Evolutionary conservation across 2,113 vertebrate species (phyloP).

Genomic region (Amazona vittata): DNA sequence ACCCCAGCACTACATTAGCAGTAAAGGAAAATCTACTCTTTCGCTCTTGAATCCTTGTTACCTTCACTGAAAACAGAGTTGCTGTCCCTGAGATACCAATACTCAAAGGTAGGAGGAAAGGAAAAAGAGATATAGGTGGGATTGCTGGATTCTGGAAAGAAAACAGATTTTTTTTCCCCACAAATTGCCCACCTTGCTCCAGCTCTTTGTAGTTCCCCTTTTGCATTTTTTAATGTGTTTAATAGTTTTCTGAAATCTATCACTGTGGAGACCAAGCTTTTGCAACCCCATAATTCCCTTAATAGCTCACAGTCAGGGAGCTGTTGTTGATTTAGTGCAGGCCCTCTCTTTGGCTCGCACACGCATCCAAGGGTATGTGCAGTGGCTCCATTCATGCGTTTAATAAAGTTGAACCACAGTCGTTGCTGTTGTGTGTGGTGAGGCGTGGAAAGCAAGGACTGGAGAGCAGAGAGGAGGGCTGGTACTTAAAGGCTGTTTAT

Average conservation of each 20-base stretch:
- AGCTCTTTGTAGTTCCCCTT: not conserved
- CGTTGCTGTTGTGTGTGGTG: not conserved
- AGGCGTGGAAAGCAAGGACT: not conserved
- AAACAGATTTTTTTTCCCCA: not conserved
- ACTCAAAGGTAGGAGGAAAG: not conserved
- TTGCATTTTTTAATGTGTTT: not conserved
- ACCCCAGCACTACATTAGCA: not conserved
- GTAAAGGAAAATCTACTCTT: not conserved
- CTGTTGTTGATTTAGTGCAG: not conserved
- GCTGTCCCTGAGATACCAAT: not conserved
- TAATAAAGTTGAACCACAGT: not conserved
- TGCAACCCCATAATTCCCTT: not conserved
- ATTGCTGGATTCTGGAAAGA: not conserved
- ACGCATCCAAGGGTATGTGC: not conserved
- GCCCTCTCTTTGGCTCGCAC: too few relatives aligned
- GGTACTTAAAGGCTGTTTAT: not conserved
- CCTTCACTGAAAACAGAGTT: not conserved
- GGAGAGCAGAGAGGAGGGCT: not conserved
- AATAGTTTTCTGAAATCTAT: not conserved
- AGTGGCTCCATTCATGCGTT: not conserved
- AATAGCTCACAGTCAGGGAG: not conserved
- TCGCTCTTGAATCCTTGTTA: not conserved
- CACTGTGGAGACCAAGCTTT: not conserved
- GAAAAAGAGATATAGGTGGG: not conserved
- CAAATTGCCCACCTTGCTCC: not conserved